Evolutionary conservation across 2,888 invertebrate genomes (phyloP).

Genomic region (Myathropa florea): DNA sequence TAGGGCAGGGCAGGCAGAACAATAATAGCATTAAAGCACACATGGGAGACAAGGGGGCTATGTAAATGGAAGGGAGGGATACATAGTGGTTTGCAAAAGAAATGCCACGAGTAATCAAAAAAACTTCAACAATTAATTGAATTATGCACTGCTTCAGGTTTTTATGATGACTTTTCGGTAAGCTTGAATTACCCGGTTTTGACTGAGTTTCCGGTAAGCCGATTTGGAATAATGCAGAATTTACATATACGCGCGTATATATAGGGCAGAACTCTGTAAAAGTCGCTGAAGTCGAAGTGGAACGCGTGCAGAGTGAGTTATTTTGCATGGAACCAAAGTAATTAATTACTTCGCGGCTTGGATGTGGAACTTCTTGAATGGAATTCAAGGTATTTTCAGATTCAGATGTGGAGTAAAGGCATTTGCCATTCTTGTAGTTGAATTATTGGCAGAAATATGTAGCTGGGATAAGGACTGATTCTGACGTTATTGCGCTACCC

Average conservation of each 20-base stretch:
- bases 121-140: background rate
- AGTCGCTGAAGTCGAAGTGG: background rate
- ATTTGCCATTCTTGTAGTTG: background rate
- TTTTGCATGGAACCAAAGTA: background rate
- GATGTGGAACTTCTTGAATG: background rate
- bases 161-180: background rate
- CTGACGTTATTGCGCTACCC: too few relatives aligned
- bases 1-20: background rate
- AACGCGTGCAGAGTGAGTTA: background rate
- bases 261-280: background rate
- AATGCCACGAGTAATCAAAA: background rate
- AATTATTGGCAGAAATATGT: too few relatives aligned
- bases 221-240: background rate
- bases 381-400: background rate
- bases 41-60: background rate
- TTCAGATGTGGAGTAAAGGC: background rate
- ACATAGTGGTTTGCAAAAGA: background rate
- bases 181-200: background rate
- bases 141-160: background rate
- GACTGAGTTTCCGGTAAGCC: background rate
- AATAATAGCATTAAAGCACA: constrained; percentile 9
- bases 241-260: background rate
- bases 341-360: background rate
- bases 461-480: too few relatives aligned
- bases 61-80: background rate